phyloP scores from a whole-genome alignment of 2,113 vertebrate species.

The Oreochromis tanganicae region DNA sequence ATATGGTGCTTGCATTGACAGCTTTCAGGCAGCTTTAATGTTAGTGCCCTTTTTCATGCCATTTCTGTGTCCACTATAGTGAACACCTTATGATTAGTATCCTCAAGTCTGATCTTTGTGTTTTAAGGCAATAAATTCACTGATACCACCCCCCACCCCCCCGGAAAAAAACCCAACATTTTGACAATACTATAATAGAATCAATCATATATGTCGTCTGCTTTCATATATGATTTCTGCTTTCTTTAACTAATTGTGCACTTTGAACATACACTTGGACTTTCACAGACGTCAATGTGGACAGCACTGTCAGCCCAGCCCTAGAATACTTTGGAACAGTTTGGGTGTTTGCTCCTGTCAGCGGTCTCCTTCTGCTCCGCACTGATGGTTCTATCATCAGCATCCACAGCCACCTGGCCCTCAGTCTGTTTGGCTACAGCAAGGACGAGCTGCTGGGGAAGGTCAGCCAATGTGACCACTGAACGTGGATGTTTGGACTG shows the following conservation, averaged over 20 bases:
- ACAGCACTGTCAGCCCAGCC: neutral
- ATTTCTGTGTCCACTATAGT: neutral
- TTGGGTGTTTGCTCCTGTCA: conserved; percentile 81
- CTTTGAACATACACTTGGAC: neutral
- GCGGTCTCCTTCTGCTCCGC: conserved; percentile 79
- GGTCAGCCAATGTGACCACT: conserved; percentile 63
- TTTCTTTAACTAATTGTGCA: neutral
- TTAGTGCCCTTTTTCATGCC: neutral
- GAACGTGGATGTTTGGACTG: neutral
- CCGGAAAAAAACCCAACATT: neutral
- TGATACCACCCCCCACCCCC: fast-evolving
- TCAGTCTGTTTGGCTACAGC: conserved; percentile 83
- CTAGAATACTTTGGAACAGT: conserved; percentile 76
- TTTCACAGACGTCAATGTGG: conserved; percentile 20
- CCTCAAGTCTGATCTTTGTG: neutral
- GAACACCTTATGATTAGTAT: neutral
- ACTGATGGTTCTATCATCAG: conserved; percentile 81
- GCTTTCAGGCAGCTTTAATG: neutral
- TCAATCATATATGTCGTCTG: neutral
- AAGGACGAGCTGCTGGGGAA: conserved; percentile 81
- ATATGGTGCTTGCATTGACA: neutral
- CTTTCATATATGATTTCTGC: neutral
- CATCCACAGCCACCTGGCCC: conserved; percentile 78
- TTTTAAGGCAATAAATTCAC: neutral
- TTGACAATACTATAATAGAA: neutral